Percentiles rank a stretch among this genome's conserved stretches.
Evolutionary conservation across 2,113 vertebrate genomes (phyloP).

Genomic region (Pelecanus crispus): DNA sequence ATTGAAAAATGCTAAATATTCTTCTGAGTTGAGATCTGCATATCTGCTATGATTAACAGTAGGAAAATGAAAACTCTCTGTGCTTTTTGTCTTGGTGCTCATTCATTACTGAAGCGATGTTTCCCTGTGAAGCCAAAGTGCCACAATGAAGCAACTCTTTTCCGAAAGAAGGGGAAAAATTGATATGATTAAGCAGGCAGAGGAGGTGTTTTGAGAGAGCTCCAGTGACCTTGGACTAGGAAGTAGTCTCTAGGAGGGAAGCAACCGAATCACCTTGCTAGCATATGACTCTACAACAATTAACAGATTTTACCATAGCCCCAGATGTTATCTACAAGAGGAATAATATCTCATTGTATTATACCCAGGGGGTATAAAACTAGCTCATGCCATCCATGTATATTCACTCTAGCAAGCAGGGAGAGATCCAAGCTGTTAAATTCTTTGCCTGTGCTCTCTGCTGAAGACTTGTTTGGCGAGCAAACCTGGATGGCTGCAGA

Average conservation of each 20-base stretch:
- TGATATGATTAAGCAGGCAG: background rate
- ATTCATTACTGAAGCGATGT: background rate
- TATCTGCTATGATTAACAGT: background rate
- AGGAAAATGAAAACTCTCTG: rapidly evolving
- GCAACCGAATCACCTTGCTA: background rate
- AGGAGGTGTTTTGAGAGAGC: background rate
- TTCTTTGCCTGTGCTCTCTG: background rate
- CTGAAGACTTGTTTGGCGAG: background rate
- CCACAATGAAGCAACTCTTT: background rate
- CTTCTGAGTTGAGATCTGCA: background rate
- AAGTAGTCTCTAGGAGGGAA: background rate
- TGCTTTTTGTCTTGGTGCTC: background rate
- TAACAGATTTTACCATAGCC: background rate
- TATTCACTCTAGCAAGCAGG: background rate
- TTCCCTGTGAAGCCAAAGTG: background rate
- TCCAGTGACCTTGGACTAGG: background rate
- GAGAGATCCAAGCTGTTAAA: background rate
- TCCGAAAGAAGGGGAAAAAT: background rate
- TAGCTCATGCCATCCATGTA: background rate
- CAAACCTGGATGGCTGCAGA: background rate
- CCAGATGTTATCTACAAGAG: background rate
- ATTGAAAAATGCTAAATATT: background rate
- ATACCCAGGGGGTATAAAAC: background rate
- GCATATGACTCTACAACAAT: background rate
- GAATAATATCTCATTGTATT: background rate